Percentiles rank a stretch among this genome's conserved stretches.
phyloP scores from a whole-genome alignment of 2,888 invertebrate species.

The Schizotus pectinicornis region DNA sequence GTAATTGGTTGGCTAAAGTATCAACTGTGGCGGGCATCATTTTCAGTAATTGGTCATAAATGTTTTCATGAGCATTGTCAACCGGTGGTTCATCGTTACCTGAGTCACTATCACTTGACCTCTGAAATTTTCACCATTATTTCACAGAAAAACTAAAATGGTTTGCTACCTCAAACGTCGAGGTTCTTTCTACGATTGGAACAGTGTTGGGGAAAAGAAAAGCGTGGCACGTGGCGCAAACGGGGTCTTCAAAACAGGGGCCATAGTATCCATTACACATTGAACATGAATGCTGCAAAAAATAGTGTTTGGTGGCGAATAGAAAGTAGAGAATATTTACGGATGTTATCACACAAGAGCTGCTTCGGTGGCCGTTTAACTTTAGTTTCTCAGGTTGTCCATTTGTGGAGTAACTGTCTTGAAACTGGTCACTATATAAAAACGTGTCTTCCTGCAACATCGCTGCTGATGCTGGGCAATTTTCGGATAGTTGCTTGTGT shows the following conservation, averaged over 20 bases:
- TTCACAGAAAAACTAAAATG: background rate
- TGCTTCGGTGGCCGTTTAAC: conserved; percentile 4
- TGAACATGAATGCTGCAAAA: conserved; percentile 75
- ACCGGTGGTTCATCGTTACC: conserved; percentile 90
- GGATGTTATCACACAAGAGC: conserved; percentile 7
- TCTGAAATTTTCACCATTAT: conserved; percentile 15
- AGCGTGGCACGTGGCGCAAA: conserved; percentile 90
- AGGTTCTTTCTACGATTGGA: conserved; percentile 46
- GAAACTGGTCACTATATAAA: conserved; percentile 21
- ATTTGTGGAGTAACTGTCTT: conserved; percentile 10
- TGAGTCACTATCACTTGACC: conserved; percentile 77
- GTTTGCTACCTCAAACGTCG: conserved; percentile 55
- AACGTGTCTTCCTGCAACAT: conserved; percentile 32
- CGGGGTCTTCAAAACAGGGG: conserved; percentile 87
- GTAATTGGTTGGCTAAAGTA: conserved; percentile 37
- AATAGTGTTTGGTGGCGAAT: conserved; percentile 24
- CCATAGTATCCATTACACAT: conserved; percentile 93
- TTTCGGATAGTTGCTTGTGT: too few species aligned
- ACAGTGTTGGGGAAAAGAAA: conserved; percentile 83
- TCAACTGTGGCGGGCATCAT: conserved; percentile 34
- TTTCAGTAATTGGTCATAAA: conserved; percentile 22
- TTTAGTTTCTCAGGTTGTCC: conserved; percentile 5
- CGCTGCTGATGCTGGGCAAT: background rate
- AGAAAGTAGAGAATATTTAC: conserved; percentile 4
- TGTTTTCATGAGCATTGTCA: conserved; percentile 57